These are phyloP conservation scores for Phylloscopus whistleri DNA, from an alignment of 2,113 vertebrate genomes.

Conservation along the genomic window DNA sequence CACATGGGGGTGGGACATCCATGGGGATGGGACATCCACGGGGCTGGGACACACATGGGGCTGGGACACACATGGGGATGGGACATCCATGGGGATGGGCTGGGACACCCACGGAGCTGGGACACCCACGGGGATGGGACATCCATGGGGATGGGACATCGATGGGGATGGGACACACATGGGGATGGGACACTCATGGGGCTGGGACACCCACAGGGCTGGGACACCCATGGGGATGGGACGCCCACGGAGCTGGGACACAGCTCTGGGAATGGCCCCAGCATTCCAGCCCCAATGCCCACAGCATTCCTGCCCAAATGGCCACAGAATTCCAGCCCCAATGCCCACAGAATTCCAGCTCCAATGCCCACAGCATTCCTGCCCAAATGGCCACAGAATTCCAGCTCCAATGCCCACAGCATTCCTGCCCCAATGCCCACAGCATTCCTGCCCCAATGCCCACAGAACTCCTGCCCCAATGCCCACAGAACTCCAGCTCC, in stretches of 20 bases:
- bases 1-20: not conserved
- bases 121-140: fast-evolving
- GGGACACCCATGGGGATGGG: fast-evolving
- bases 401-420: not conserved
- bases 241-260: not conserved
- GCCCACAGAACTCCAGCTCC: too few species aligned
- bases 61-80: fast-evolving
- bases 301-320: fast-evolving
- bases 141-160: too few species aligned
- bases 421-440: not conserved
- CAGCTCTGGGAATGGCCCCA: not conserved
- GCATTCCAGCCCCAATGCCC: too few species aligned
- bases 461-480: not conserved
- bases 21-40: not conserved
- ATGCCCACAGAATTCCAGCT: not conserved
- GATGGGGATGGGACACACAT: too few species aligned
- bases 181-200: fast-evolving
- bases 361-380: not conserved
- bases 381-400: not conserved
- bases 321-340: too few species aligned
- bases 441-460: not conserved
- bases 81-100: not conserved
- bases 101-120: fast-evolving
- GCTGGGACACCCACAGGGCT: fast-evolving
- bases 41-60: too few species aligned